A percentile compares a stretch with the other conserved stretches of the same genome.
These are phyloP conservation scores for Eptatretus atami DNA, from an alignment of 2,797 vertebrate species.

Conservation along the genomic window DNA sequence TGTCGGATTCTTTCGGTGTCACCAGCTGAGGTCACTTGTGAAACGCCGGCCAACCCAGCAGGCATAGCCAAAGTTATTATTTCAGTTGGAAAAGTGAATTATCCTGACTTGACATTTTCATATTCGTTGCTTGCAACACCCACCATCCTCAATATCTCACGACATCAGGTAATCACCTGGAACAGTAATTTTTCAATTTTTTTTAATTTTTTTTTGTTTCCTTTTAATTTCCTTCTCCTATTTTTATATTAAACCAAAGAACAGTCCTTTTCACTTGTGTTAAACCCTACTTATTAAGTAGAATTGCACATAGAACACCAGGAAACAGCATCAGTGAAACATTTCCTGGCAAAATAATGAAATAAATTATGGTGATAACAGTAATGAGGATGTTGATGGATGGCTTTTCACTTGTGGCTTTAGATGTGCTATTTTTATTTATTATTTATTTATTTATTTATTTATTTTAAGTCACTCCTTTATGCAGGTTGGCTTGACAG, in stretches of 20 bases:
- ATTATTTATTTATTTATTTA: neutral
- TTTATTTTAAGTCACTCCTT: slow-evolving; percentile 4
- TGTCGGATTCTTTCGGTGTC: slow-evolving; percentile 18
- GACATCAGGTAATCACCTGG: slow-evolving; percentile 15
- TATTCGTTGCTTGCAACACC: slow-evolving; percentile 25
- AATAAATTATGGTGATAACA: neutral
- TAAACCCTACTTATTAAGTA: no score
- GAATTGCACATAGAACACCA: no score
- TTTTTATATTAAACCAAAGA: no score
- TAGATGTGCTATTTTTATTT: neutral
- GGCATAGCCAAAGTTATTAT: slow-evolving; percentile 15
- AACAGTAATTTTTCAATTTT: no score
- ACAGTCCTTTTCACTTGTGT: no score
- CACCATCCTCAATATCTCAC: slow-evolving; percentile 17
- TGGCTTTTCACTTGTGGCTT: neutral
- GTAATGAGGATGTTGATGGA: neutral
- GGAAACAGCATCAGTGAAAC: no score
- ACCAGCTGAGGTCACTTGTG: slow-evolving; percentile 16
- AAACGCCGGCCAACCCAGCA: slow-evolving; percentile 14
- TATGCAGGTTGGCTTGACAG: slow-evolving; percentile 21
- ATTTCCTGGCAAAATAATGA: no score
- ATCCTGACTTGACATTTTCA: slow-evolving; percentile 20
- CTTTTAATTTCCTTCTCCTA: no score
- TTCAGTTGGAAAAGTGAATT: slow-evolving; percentile 15
- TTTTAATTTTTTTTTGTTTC: no score